Conservation (phyloP, 2,888 invertebrate genomes). For the Oscheius sp. region DNA sequence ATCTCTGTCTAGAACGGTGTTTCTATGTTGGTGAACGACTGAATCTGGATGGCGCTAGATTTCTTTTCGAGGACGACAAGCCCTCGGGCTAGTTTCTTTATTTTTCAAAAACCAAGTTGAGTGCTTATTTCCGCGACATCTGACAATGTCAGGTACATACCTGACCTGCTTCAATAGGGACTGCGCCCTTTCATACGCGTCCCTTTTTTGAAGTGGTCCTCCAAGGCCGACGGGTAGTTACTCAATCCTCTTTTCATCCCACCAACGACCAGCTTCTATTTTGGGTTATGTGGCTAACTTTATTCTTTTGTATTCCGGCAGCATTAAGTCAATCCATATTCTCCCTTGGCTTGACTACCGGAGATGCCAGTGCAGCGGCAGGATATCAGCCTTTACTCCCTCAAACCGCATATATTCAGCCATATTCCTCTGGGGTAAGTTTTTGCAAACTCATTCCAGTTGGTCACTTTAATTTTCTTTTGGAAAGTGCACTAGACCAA, state of each 20-base stretch:
- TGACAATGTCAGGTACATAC: constrained; percentile 22
- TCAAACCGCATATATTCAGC: constrained; percentile 10
- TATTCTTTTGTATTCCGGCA: not conserved
- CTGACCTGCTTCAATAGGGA: constrained; percentile 24
- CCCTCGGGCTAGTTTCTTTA: not conserved
- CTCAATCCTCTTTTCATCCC: constrained; percentile 13
- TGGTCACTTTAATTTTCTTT: no score
- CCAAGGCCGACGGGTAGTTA: constrained; percentile 19
- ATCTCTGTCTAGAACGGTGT: no score
- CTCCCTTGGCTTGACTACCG: constrained; percentile 11
- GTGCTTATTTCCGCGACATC: constrained; percentile 7
- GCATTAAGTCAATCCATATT: constrained; percentile 7
- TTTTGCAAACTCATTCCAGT: no score
- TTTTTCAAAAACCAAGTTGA: not conserved
- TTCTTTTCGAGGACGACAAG: no score
- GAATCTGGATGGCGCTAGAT: no score
- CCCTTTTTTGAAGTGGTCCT: constrained; percentile 25
- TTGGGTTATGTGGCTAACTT: constrained; percentile 7
- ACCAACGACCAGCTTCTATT: not conserved
- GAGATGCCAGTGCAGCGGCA: not conserved
- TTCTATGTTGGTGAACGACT: no score
- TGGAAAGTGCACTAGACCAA: not conserved
- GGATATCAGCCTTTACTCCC: constrained; percentile 17
- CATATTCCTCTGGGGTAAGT: constrained; percentile 11
- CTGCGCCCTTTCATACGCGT: constrained; percentile 18